Evolutionary conservation across 2,113 vertebrate genomes (phyloP), one percentile per base, ranked within the genome.

Genomic region (Dryoscopus gambensis): DNA sequence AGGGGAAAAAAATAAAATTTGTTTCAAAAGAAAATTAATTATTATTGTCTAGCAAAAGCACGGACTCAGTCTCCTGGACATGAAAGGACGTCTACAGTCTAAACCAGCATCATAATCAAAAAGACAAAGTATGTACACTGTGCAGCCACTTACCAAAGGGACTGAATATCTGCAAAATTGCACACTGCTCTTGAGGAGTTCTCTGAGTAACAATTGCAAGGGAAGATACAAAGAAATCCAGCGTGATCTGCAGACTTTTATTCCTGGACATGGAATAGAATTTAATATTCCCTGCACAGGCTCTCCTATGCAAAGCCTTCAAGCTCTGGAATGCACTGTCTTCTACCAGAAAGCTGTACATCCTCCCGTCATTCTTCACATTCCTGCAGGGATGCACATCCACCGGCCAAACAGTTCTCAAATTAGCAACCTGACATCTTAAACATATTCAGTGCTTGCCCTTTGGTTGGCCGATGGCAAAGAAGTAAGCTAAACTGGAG

Each of bases 361-460:
- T 42, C 28, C 55, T 71, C 46, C 30, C 0, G 0, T n/a, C 49
- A 30, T 9, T 59, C 56, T 42, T 62, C 13, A 44, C 0, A 0
- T n/a, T 62, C 44, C 69, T 71, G 44, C 56, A 84, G 69, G 47
- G 65, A 59, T 42, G 77, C 18, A n/a, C 39, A 70, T 27, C 27
- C 46, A 25, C 10, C 28, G 46, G 28, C 63, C 60, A 47, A 73
- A 49, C 6, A 39, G 15, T 40, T 21, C 35, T 20, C 4, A 1
- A 24, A 40, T 49, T 25, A 68, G 22, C 53, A 80, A 31, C 57
- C 20, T 50, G 49, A 57, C 20, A 4, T 20, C 73, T 84, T 53
- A 49, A 84, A 77, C 13, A 6, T 15, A 31, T 37, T 65, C 40
- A 83, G 4, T 1, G 5, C 42, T 31, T 85, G 37, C 47, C 50